Base-by-base conservation (phyloP, 2,888 invertebrate genomes). In the Xanthia icteritia region DNA sequence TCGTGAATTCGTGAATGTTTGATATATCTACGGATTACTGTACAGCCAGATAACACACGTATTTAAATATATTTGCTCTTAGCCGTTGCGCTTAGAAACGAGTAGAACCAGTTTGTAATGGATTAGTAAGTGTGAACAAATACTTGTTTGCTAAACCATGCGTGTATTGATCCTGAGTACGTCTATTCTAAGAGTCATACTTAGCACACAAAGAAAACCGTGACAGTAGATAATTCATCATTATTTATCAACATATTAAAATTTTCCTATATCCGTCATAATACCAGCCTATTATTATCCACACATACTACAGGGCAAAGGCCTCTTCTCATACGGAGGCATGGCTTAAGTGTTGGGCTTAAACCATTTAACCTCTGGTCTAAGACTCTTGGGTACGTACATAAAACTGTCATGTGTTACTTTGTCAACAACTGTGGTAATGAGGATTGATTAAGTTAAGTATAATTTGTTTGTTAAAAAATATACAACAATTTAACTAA, bases 91-190 rank as follows among this genome's bases (percentile, higher is more conserved):
- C 54, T 65, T 63, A 64, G 60, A 79, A 83, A 70, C 75, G 54
- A 67, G n/a, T 67, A 39, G 42, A 79, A 79, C 87, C 69, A 39
- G 84, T 73, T 79, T n/a, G 27, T 86, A 79, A 86, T 86, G 87
- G 70, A 73, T 63, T 42, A 68, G 65, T 66, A 82, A 86, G 80
- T 86, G 66, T 39, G 39, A 63, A 73, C 75, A 86, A 86, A 86
- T 68, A 84, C 66, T 86, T 39, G 51, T 36, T 61, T 61, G 70
- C 45, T 56, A 83, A 82, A 58, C 23, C 84, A 75, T 66, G 84
- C 75, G 66, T 64, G 58, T 61, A 31, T 79, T 51, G 60, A 70
- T 75, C 54, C 60, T 74, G 27, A 71, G 73, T 76, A 36, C 8
- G 27, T 54, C 27, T 66, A 61, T 60, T 76, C 63, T 36, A 39